Conservation (phyloP, 2,888 invertebrate species). For the Leistus spinibarbis region DNA sequence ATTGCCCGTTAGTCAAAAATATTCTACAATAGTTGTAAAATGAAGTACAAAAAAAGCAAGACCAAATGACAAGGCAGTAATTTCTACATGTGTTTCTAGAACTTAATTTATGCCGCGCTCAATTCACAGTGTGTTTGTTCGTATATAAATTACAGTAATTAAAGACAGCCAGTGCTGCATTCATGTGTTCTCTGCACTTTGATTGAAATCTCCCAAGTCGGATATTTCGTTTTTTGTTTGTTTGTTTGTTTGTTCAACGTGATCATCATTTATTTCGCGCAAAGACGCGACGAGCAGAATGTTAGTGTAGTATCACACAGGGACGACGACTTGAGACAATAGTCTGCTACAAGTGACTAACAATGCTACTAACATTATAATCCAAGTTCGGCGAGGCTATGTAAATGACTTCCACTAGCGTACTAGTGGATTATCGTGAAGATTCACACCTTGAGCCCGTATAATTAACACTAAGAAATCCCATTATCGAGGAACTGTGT, state of each 20-base stretch:
- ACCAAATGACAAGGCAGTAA: no score
- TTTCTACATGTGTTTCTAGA: no score
- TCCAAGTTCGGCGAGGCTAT: not conserved
- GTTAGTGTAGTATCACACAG: not conserved
- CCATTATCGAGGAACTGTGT: conserved; percentile 32
- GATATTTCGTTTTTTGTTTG: not conserved
- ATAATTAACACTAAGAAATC: conserved; percentile 40
- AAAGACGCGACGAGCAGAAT: not conserved
- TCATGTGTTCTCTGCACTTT: not conserved
- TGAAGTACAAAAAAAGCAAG: no score
- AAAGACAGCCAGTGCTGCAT: not conserved
- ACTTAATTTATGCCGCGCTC: not conserved
- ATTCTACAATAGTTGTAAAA: no score
- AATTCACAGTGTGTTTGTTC: not conserved
- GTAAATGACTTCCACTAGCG: conserved; percentile 30
- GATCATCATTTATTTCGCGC: not conserved
- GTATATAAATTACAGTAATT: not conserved
- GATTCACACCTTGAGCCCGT: conserved; percentile 38
- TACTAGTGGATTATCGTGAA: conserved; percentile 34
- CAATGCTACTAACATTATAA: conserved; percentile 5
- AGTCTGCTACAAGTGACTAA: not conserved
- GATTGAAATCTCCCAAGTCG: conserved; percentile 15
- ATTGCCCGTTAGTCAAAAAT: no score
- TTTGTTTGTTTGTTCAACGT: not conserved
- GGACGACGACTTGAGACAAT: not conserved